Evolutionary conservation across 2,113 vertebrate genomes (phyloP), one percentile per base, ranked within the genome.

Genomic region (Phasianus colchicus): DNA sequence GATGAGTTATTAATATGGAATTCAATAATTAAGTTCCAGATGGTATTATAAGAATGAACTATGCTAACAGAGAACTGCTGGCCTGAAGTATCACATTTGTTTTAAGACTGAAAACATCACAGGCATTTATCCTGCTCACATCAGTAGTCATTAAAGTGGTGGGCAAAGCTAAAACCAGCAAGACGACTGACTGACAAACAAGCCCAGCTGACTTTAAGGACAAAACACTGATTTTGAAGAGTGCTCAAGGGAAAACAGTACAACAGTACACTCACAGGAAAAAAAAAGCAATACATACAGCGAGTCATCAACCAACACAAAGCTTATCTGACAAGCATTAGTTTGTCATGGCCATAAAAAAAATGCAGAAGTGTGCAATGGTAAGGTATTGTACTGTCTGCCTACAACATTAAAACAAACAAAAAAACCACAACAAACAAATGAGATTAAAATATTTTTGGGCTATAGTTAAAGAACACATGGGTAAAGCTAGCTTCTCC

Each of bases 121-220:
- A 86, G 65, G 50, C 55, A 67, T 24, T 6, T 66, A 77, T 36
- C 22, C 64, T 71, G 65, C 29, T 86, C 24, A 58, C 65, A 58
- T 9, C 29, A 19, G 6, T 9, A 17, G 19, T 9, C 65, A 19
- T 2, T 50, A 65, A 0, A 50, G 27, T 6, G 22, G 15, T 20
- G 25, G 29, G 42, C 50, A 78, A 47, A 76, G 50, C 66, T 38
- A 81, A 81, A 90, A 42, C 42, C 50, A 64, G 67, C 73, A 74
- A 77, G 72, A 11, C 48, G 15, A 10, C 48, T 21, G 20, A 40
- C 27, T 67, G 65, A 77, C 10, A 77, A 30, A 14, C 21, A 15
- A 80, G 19, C 58, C 42, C 57, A 71, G 40, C 7, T 38, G 24
- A 83, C 16, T 52, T 84, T 9, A 67, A 54, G 50, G 40, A 83